Conservation (phyloP, 2,797 vertebrate species). For the Crax fasciolata region DNA sequence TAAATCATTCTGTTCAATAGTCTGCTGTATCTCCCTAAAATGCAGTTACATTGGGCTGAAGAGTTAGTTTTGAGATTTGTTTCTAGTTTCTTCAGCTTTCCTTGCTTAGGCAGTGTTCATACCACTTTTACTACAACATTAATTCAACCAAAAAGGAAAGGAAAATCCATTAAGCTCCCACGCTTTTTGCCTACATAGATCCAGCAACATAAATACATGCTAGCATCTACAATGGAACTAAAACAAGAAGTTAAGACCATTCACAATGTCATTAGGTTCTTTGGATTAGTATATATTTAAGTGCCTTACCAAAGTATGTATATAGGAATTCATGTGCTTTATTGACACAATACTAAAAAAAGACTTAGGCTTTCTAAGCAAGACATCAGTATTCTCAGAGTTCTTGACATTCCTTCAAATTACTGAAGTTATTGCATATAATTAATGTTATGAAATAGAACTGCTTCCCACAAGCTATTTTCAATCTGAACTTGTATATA, state of each 20-base stretch:
- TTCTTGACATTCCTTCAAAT: background rate
- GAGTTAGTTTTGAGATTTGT: background rate
- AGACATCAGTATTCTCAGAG: background rate
- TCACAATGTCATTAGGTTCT: background rate
- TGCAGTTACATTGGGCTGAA: accelerated
- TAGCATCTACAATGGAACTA: background rate
- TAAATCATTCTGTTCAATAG: background rate
- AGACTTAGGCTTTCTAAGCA: background rate
- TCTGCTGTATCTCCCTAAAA: background rate
- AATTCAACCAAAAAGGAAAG: background rate
- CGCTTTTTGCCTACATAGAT: background rate
- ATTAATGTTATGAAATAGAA: background rate
- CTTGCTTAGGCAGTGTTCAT: background rate
- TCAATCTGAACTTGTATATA: background rate
- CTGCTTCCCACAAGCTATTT: background rate
- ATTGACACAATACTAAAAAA: background rate
- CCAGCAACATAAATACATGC: background rate
- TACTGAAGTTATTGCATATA: background rate
- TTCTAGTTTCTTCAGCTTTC: background rate
- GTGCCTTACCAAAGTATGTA: background rate
- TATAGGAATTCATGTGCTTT: background rate
- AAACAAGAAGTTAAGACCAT: background rate
- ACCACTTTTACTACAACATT: background rate
- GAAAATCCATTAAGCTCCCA: background rate
- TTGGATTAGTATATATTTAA: background rate